Evolutionary conservation across 2,113 vertebrate genomes (phyloP).

Genomic region (Girardinichthys multiradiatus): DNA sequence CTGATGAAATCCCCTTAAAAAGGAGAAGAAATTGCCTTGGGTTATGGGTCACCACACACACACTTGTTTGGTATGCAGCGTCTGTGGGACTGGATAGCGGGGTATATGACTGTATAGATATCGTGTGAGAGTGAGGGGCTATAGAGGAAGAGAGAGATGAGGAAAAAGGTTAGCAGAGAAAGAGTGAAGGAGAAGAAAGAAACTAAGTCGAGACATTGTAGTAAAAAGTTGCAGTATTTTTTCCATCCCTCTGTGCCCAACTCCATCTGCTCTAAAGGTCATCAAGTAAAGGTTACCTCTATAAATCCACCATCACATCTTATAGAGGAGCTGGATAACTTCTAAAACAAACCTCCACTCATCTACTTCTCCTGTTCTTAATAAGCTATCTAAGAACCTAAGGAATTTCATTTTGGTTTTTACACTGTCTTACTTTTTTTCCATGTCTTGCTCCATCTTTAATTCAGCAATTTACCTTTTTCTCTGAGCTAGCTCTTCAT

Average conservation of each 20-base stretch:
- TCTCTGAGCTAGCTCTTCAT: slow-evolving; percentile 59
- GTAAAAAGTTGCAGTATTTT: slow-evolving; percentile 50
- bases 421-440: neutral
- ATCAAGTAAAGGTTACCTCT: slow-evolving; percentile 73
- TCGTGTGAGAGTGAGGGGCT: slow-evolving; percentile 7
- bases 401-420: slow-evolving; percentile 36
- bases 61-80: slow-evolving; percentile 26
- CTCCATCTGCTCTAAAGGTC: slow-evolving; percentile 73
- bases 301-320: slow-evolving; percentile 68
- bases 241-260: slow-evolving; percentile 40
- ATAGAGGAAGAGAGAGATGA: slow-evolving; percentile 25
- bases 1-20: slow-evolving; percentile 81
- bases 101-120: slow-evolving; percentile 39
- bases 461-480: slow-evolving; percentile 64
- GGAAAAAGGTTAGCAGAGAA: neutral
- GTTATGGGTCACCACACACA: slow-evolving; percentile 78
- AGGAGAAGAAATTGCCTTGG: slow-evolving; percentile 79
- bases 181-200: slow-evolving; percentile 47
- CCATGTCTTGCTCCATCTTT: slow-evolving; percentile 48
- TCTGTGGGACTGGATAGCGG: slow-evolving; percentile 32
- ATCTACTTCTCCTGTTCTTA: slow-evolving; percentile 31
- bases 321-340: slow-evolving; percentile 61
- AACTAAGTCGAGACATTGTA: slow-evolving; percentile 43
- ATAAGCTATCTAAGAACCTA: slow-evolving; percentile 41
- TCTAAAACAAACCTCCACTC: slow-evolving; percentile 41